Base-by-base conservation (phyloP, 2,797 vertebrate genomes). In the Labeo calbasu region DNA sequence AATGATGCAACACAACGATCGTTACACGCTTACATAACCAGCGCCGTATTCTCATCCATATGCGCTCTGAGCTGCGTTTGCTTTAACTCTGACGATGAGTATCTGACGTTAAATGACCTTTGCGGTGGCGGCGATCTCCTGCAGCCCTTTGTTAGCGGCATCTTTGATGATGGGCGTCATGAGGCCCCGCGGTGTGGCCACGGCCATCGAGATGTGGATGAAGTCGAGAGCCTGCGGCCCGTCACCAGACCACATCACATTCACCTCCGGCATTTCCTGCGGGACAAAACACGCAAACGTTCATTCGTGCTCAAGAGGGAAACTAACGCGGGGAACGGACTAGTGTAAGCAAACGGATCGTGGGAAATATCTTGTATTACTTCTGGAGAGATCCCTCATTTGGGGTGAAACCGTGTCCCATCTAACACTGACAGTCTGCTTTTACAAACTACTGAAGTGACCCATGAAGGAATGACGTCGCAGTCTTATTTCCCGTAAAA, bases 261-360 rank as follows among this genome's bases (percentile, higher is more conserved):
- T 99, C 78, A 99, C 97, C 88, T 95, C 94, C 68, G 98, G 98
- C 94, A 99, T 95, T 94, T 99, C 97, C 98, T 99, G 81, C 21
- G 32, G 63, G 55, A 59, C 68, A 85, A 43, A 8, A 43, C 9
- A 14, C 2, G 53, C 53, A 57, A 19, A 19, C 2, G 1, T n/a
- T n/a, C 9, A 9, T 10, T 57, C n/a, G n/a, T 1, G 3, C 57
- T 4, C 57, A 11, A 59, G n/a, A 12, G 1, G 2, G 19, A 3
- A 23, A 11, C n/a, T 11, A 9, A 55, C 19, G 21, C 8, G 13
- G 21, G 40, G 40, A 43, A 43, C 40, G 40, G 40, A 43, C 8
- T 43, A 7, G 7, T 9, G 8, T 43, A 15, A 51, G 50, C 50
- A 51, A 51, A 13, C 50, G 7, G 51, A 53, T 21, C 19, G 1